Evolutionary conservation across 1,140 invertebrate species (phyloP), one percentile per base, ranked within the genome.

Genomic region (Philopotamus ludificatus): DNA sequence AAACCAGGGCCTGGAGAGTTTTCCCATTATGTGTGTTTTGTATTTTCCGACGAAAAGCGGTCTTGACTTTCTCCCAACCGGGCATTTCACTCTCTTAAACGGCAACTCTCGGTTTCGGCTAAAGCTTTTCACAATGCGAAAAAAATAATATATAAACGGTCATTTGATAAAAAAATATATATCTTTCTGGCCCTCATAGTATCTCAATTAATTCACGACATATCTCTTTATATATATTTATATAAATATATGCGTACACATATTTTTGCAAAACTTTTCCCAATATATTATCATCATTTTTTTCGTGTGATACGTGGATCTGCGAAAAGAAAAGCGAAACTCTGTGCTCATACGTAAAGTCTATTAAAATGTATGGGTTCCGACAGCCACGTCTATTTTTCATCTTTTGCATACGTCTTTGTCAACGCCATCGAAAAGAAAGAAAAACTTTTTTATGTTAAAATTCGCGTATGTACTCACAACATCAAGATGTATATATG

Each of bases 351-450:
- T 39, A 44, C 34, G 22, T 45, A 65, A 54, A 65, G 22, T 59
- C 63, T 65, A 59, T 65, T 65, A 65, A 65, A 65, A 65, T 65
- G 55, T 65, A 65, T 60, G 63, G 63, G 34, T 25, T 49, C 45
- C 63, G 63, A 65, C 63, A 65, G 63, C 44, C 47, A 21, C 53
- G 63, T 65, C 63, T 65, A 65, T 65, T 65, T 60, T 65, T 65
- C 63, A 65, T 65, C 45, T 65, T 65, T 65, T 65, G 44, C 54
- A 57, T 59, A 59, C 63, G 63, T 65, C 63, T 65, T 65, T 65
- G 63, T 65, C 63, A 65, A 59, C 63, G 63, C 42, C 63, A 65
- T 59, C 55, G 44, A 21, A 34, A 34, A 34, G n/a, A n/a, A n/a
- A n/a, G 53, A 7, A 63, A 65, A 65, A 65, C 55, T 59, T 59